Conservation (phyloP, 2,888 invertebrate species). For the Glyphotaelius pellucidus region DNA sequence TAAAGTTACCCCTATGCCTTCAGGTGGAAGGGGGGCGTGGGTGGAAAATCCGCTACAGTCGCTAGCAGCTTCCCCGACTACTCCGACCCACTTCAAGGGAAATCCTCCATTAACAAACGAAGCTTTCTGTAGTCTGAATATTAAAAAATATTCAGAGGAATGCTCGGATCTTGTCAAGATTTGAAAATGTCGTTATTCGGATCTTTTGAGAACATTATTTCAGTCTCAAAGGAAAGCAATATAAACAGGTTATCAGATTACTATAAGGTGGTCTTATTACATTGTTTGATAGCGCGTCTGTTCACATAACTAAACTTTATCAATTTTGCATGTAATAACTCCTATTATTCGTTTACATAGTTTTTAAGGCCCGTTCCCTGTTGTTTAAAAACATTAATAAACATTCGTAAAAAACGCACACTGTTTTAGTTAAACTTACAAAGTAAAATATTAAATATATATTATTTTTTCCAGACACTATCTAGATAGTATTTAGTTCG, state of each 20-base stretch:
- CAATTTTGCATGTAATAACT: too few species aligned
- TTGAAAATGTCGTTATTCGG: constrained; percentile 16
- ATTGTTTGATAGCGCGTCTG: background rate
- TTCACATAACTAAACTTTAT: background rate
- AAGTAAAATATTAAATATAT: too few species aligned
- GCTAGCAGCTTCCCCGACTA: background rate
- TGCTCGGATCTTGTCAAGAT: constrained; percentile 16
- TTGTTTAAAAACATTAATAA: too few species aligned
- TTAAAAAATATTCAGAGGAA: constrained; percentile 36
- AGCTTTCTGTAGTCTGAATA: constrained; percentile 37
- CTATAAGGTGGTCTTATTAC: background rate
- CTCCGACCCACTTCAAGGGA: constrained; percentile 15
- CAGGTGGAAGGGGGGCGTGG: background rate
- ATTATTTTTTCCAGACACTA: too few species aligned
- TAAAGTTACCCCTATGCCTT: constrained; percentile 25
- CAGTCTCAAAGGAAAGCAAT: constrained; percentile 20
- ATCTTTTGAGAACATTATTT: constrained; percentile 15
- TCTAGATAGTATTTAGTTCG: too few species aligned
- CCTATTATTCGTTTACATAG: too few species aligned
- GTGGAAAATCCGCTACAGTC: constrained; percentile 16
- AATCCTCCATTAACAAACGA: constrained; percentile 43
- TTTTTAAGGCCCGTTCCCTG: too few species aligned
- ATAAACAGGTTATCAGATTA: background rate
- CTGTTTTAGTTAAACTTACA: too few species aligned
- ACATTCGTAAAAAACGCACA: too few species aligned